Percentiles rank a stretch among this genome's conserved stretches.
Evolutionary conservation across 2,888 invertebrate species (phyloP).

Genomic region (Nudaria mundana): DNA sequence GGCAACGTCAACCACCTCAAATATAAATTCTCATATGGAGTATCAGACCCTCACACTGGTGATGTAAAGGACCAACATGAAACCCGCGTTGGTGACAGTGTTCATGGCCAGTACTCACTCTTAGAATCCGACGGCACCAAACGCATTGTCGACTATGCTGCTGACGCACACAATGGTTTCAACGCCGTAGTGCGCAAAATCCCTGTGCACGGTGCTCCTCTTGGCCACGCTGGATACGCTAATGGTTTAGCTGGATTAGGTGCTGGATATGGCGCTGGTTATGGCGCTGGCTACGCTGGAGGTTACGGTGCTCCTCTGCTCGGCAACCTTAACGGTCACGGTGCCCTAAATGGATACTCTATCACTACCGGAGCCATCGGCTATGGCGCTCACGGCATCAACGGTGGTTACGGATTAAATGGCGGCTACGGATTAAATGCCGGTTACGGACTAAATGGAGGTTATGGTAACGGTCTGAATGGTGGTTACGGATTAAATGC

Average conservation of each 20-base stretch:
- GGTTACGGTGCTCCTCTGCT: slow-evolving; percentile 16
- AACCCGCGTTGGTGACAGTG: slow-evolving; percentile 83
- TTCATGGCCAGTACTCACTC: slow-evolving; percentile 76
- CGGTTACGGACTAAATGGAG: no score
- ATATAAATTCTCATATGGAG: slow-evolving; percentile 74
- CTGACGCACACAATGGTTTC: slow-evolving; percentile 78
- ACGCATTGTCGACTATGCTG: slow-evolving; percentile 83
- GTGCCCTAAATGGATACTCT: neutral
- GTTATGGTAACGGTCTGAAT: no score
- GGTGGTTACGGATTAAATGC: no score
- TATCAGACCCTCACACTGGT: slow-evolving; percentile 72
- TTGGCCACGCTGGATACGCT: slow-evolving; percentile 11
- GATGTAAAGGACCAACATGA: slow-evolving; percentile 82
- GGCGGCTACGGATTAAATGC: neutral
- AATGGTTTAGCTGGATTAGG: slow-evolving; percentile 9
- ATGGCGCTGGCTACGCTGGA: neutral
- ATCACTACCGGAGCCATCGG: slow-evolving; percentile 12
- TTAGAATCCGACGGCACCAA: slow-evolving; percentile 83
- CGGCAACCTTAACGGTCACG: slow-evolving; percentile 20
- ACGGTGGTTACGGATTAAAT: slow-evolving; percentile 19
- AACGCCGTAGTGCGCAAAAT: slow-evolving; percentile 67
- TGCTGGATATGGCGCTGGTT: slow-evolving; percentile 25
- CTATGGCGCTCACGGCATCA: slow-evolving; percentile 37
- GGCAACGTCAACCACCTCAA: slow-evolving; percentile 66
- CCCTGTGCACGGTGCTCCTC: slow-evolving; percentile 13